Evolutionary conservation across 2,888 invertebrate species (phyloP), one percentile per base, ranked within the genome.

Genomic region (Coelogynopora nodosa): DNA sequence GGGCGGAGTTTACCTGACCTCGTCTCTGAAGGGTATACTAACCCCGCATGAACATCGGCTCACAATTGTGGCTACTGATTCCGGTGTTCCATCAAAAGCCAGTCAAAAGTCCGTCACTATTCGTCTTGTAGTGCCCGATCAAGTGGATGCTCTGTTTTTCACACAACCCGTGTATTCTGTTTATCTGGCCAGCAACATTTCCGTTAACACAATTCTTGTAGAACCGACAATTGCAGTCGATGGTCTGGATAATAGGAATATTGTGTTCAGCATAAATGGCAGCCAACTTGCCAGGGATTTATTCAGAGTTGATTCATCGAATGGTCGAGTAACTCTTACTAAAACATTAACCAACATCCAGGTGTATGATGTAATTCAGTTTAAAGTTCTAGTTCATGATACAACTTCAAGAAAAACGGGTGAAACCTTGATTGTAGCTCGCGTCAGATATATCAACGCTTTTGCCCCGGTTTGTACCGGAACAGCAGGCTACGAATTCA

Each of bases 391-490:
- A 31, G 84, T 13, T 0, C 23, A 67, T 26, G 27, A 84, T 29
- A n/a, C 31, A 18, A 23, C n/a, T 67, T 84, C 84, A 18, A 30
- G 31, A 18, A 67, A 29, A 5, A 13, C 27, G 0, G 84, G 49
- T 18, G 23, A 23, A 29, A 67, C 86, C 28, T 30, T 13, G 5
- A 84, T 5, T 23, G 80, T 27, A n/a, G 83, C 85, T 67, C 49
- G 28, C 28, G 82, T 86, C 49, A 67, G 0, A 23, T 28, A 82
- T 31, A 67, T 31, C 26, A 85, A 67, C 67, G 26, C n/a, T 49
- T 82, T 67, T 31, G 86, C 67, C 49, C 31, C 0, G 31, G 13
- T 82, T 83, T 67, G 26, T 29, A 49, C 30, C 31, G 31, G n/a
- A 85, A 23, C 84, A 30, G 31, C 29, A n/a, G 49, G n/a, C 49